Evolutionary conservation across 2,797 vertebrate species (phyloP), one percentile per base, ranked within the genome.

Genomic region (Coregonus ussuriensis): DNA sequence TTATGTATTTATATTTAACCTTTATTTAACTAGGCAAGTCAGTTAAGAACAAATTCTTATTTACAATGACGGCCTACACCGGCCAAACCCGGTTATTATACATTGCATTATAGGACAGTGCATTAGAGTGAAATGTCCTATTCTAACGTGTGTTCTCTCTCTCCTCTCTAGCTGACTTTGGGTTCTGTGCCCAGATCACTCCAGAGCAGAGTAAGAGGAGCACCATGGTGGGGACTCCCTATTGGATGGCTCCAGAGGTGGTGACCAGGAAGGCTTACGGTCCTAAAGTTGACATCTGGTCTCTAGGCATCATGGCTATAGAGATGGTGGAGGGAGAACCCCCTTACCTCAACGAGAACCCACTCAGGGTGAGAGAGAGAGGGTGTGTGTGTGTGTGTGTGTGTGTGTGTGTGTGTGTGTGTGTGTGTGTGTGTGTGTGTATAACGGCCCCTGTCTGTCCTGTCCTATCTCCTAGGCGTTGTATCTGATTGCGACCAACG

Each of bases 311-410:
- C 89, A 99, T 99, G 97, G 97, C 97, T 80, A 99, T 99, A 0
- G 97, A 99, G 90, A 99, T 99, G 97, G 95, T 99, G 0, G 97
- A 99, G 88, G 97, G 97, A 54, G 97, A 99, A 76, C 97, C 97
- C 0, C 97, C 97, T 0, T 99, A 99, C 90, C 95, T 98, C 87
- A 99, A 98, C 0, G 97, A 99, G 83, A 98, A 98, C 72, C 97
- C 97, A 0, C 91, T 98, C 85, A 94, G 97, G 93, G 97, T 99
- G 87, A 96, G 95, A 37, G 25, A 3, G 18, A 63, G 37, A 13
- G 3, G 9, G 52, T 15, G 52, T 14, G 52, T 15, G 52, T 29
- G 7, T 47, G 56, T 74, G 59, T 47, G 56, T 33, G 16, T 35
- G n/a, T n/a, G n/a, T n/a, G n/a, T n/a, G n/a, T n/a, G n/a, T n/a